Evolutionary conservation across 2,113 vertebrate species (phyloP).

Genomic region (Limnothrissa miodon): DNA sequence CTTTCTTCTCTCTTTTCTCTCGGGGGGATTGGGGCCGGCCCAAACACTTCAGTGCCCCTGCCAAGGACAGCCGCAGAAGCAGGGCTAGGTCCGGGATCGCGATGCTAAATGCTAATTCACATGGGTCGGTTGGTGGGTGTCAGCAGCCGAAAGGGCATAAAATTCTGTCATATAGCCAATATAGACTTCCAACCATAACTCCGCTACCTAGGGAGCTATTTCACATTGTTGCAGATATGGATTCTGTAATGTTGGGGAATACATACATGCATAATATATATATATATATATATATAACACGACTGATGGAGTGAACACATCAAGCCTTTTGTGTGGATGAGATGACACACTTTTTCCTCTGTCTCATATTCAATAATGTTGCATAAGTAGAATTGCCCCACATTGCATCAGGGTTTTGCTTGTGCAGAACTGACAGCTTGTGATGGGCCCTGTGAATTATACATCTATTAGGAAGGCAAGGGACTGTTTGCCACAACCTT

Average conservation of each 20-base stretch:
- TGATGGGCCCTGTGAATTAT: slow-evolving; percentile 46
- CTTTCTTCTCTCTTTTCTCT: slow-evolving; percentile 11
- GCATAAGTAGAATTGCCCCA: slow-evolving; percentile 46
- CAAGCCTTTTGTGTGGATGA: background rate
- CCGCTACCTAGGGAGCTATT: background rate
- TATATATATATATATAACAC: no score
- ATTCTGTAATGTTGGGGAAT: background rate
- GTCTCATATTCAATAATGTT: background rate
- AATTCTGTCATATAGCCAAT: background rate
- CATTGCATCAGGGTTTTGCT: slow-evolving; percentile 54
- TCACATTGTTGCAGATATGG: background rate
- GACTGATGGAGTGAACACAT: background rate
- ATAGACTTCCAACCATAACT: background rate
- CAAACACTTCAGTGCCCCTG: background rate
- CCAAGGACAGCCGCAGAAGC: slow-evolving; percentile 1
- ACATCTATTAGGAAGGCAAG: slow-evolving; percentile 31
- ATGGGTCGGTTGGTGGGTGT: background rate
- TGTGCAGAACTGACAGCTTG: slow-evolving; percentile 41
- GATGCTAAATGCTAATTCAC: slow-evolving; percentile 9
- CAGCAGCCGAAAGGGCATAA: background rate
- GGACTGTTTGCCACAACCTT: background rate
- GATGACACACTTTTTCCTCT: background rate
- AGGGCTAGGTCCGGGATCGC: background rate
- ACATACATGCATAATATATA: background rate
- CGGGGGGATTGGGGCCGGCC: background rate